Evolutionary conservation across 2,888 invertebrate genomes (phyloP), one percentile per base, ranked within the genome.

Genomic region (Scotopteryx bipunctaria): DNA sequence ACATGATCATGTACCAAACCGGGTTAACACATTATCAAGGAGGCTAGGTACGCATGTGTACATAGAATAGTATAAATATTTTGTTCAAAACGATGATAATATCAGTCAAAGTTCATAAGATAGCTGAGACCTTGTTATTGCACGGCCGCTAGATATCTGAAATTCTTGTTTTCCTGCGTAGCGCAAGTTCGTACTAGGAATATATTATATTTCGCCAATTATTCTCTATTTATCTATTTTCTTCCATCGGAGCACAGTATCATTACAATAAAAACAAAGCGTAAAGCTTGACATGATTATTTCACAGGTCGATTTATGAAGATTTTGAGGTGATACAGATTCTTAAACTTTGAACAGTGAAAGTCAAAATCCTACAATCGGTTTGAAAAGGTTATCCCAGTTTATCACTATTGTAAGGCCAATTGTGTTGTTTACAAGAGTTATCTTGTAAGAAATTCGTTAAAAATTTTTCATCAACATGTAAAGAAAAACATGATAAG

Each of bases 101-200:
- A 54, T 41, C 64, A 64, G 84, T 73, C 84, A 84, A 81, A 86
- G 86, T 82, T 84, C 85, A 75, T 17, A 36, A 46, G 78, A 81
- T 82, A 83, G 57, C 36, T 40, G 42, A 57, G 68, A 61, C 67
- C 72, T 74, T 81, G 78, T 79, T 76, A 73, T 79, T 81, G 79
- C 79, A 62, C 78, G 74, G 63, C 55, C 35, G 15, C 37, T 49
- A 58, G 59, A 55, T 63, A 35, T 45, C 36, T 17, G 21, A 37
- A 52, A 49, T 62, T 57, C 58, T 53, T 38, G 53, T 41, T 51
- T 46, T 57, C 41, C 38, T 52, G 38, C 35, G 50, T 47, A 46
- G 36, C 43, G 50, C 49, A 44, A 36, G 25, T 45, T 31, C 31
- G 21, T 27, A n/a, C n/a, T n/a, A n/a, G 13, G 21, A 38, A 43